phyloP scores from a whole-genome alignment of 2,797 vertebrate species.

The Bradypodion ventrale region DNA sequence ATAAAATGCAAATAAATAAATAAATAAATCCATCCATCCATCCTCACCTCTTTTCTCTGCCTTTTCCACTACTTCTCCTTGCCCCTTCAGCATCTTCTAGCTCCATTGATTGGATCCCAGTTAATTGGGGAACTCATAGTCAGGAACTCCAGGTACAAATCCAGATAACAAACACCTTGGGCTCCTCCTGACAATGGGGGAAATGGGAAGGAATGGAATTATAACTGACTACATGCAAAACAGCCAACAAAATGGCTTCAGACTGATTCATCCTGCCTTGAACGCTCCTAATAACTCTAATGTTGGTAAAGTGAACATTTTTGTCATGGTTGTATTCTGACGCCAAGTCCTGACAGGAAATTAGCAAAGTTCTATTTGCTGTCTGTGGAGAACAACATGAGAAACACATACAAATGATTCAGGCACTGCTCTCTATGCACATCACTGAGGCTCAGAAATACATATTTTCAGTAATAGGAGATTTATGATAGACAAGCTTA shows the following conservation, averaged over 20 bases:
- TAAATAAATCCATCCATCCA: no score
- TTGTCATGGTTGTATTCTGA: neutral
- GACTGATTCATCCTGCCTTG: neutral
- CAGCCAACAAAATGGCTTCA: neutral
- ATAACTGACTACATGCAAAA: no score
- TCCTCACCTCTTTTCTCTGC: no score
- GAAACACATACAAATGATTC: neutral
- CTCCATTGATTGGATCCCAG: no score
- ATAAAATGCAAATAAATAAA: no score
- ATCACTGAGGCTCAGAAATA: neutral
- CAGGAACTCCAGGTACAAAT: no score
- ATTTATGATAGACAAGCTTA: neutral
- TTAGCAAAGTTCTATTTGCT: neutral
- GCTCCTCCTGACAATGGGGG: no score
- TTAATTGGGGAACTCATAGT: no score
- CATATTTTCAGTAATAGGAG: neutral
- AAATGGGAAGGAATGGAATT: neutral
- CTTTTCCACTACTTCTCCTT: no score
- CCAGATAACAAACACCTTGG: no score
- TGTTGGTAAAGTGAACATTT: neutral
- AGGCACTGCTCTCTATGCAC: neutral
- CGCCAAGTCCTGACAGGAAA: neutral
- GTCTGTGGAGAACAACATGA: neutral
- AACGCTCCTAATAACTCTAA: neutral
- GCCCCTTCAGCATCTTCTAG: no score